Evolutionary conservation across 1,140 invertebrate species (phyloP).

Genomic region (Calosoma granatense): DNA sequence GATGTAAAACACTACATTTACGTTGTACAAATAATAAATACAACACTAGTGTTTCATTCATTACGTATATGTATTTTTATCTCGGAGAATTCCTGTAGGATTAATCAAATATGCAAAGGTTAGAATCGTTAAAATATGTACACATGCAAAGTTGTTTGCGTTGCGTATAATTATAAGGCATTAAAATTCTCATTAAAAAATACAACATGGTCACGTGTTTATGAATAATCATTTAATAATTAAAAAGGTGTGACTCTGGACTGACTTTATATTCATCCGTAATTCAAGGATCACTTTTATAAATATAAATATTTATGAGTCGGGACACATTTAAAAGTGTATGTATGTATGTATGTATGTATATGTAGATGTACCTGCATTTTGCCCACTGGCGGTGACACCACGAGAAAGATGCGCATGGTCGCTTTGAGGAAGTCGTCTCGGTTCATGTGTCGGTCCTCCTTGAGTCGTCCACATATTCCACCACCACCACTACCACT

Average conservation of each 20-base stretch:
- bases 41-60: too few species aligned
- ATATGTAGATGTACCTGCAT: conserved; percentile 44
- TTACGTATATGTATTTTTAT: too few species aligned
- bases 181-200: neutral
- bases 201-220: neutral
- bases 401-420: conserved; percentile 55
- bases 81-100: too few species aligned
- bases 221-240: neutral
- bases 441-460: conserved; percentile 30
- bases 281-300: too few species aligned
- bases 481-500: conserved; percentile 17
- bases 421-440: conserved; percentile 49
- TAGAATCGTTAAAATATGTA: too few species aligned
- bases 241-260: neutral
- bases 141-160: too few species aligned
- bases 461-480: conserved; percentile 4
- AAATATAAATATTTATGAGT: too few species aligned
- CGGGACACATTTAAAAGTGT: neutral
- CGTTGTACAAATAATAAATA: too few species aligned
- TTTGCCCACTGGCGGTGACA: conserved; percentile 50
- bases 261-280: too few species aligned
- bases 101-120: too few species aligned
- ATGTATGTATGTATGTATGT: neutral
- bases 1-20: too few species aligned
- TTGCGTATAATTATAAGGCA: too few species aligned